Evolutionary conservation across 2,888 invertebrate species (phyloP).

Genomic region (Ecliptopera silaceata): DNA sequence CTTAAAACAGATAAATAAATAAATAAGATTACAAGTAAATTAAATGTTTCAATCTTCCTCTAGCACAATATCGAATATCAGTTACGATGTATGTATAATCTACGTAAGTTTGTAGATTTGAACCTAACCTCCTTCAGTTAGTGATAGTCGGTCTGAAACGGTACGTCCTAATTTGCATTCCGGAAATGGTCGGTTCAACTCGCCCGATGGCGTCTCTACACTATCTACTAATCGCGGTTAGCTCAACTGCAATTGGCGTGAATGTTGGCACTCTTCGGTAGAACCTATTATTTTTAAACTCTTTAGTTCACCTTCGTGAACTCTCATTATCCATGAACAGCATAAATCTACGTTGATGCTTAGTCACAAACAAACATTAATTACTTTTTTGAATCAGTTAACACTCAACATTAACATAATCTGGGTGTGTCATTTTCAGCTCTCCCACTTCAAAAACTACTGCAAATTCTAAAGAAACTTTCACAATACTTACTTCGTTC

Average conservation of each 20-base stretch:
- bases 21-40: too few relatives aligned
- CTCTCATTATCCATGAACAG: background rate
- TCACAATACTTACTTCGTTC: background rate
- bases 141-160: conserved; percentile 5
- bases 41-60: too few relatives aligned
- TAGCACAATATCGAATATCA: too few relatives aligned
- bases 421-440: too few relatives aligned
- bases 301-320: background rate
- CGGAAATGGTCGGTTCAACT: conserved; percentile 23
- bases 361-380: too few relatives aligned
- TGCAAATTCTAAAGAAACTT: background rate
- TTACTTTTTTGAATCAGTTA: too few relatives aligned
- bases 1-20: too few relatives aligned
- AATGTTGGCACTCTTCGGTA: conserved; percentile 21
- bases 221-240: conserved; percentile 19
- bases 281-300: conserved; percentile 11
- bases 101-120: too few relatives aligned
- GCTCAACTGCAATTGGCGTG: conserved; percentile 22
- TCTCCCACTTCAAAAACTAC: background rate
- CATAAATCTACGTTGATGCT: too few relatives aligned
- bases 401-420: too few relatives aligned
- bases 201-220: conserved; percentile 6
- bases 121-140: background rate
- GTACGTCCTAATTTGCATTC: conserved; percentile 11
- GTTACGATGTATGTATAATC: too few relatives aligned